Conservation (phyloP, 2,888 invertebrate species). For the Eupithecia inturbata region DNA sequence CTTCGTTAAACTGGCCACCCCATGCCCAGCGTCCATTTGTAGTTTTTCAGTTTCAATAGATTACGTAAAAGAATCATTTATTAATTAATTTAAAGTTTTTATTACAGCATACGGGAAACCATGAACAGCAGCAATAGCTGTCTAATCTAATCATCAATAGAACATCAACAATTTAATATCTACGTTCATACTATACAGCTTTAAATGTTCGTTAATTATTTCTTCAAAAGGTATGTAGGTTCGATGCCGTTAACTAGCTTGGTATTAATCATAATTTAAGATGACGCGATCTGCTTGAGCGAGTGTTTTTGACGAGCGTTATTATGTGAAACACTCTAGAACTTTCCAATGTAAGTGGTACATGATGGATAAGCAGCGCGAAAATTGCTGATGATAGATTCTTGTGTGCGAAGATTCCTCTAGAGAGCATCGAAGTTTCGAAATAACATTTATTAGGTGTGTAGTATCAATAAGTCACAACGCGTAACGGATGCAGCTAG, state of each 20-base stretch:
- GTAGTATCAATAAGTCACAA: not conserved
- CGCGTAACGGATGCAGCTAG: too few species aligned
- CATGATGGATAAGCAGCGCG: constrained; percentile 58
- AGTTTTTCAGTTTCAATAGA: not conserved
- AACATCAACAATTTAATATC: constrained; percentile 1
- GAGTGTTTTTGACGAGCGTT: constrained; percentile 76
- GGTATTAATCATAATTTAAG: constrained; percentile 61
- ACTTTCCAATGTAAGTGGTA: constrained; percentile 49
- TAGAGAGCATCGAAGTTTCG: not conserved
- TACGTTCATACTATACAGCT: not conserved
- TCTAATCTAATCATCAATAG: not conserved
- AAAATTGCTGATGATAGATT: constrained; percentile 54
- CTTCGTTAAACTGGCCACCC: not conserved
- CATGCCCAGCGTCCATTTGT: not conserved
- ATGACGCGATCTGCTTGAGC: constrained; percentile 66
- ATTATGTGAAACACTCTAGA: constrained; percentile 68
- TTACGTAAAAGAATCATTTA: not conserved
- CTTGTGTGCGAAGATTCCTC: constrained; percentile 12
- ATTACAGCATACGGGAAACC: not conserved
- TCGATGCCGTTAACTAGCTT: not conserved
- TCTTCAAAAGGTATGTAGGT: not conserved
- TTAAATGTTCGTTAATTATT: not conserved
- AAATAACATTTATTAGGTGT: not conserved
- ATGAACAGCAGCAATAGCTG: not conserved
- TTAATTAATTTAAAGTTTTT: not conserved